These are phyloP conservation scores for Cricetomys ansorgei DNA, from an alignment of 2,113 vertebrate genomes.

Conservation along the genomic window DNA sequence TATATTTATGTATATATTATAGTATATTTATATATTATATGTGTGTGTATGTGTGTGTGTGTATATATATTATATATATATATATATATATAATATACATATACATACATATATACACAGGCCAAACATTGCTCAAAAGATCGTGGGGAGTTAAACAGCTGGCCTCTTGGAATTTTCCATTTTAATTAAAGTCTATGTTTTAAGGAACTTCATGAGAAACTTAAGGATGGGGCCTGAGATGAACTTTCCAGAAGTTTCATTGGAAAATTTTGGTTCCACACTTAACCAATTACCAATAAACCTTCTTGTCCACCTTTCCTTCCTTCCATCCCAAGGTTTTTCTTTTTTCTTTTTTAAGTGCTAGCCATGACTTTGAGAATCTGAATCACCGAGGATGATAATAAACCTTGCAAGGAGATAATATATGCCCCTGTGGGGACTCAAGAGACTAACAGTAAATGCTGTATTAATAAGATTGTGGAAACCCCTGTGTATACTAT, in stretches of 20 bases:
- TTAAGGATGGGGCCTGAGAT: background rate
- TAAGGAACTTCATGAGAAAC: conserved; percentile 38
- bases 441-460: conserved; percentile 64
- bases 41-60: no score
- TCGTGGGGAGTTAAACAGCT: background rate
- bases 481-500: conserved; percentile 10
- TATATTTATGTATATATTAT: no score
- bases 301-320: background rate
- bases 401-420: conserved; percentile 66
- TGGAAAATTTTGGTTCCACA: background rate
- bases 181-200: conserved; percentile 35
- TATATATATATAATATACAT: no score
- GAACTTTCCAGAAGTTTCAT: conserved; percentile 9
- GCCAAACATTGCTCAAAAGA: conserved; percentile 8
- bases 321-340: background rate
- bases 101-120: background rate
- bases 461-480: conserved; percentile 70
- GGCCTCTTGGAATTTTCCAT: background rate
- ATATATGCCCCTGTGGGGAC: conserved; percentile 55
- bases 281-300: conserved; percentile 27
- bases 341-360: background rate
- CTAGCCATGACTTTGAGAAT: conserved; percentile 27
- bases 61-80: no score
- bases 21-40: no score
- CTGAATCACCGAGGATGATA: conserved; percentile 62